Conservation (phyloP, 2,113 vertebrate genomes). For the Cepphus grylle region DNA sequence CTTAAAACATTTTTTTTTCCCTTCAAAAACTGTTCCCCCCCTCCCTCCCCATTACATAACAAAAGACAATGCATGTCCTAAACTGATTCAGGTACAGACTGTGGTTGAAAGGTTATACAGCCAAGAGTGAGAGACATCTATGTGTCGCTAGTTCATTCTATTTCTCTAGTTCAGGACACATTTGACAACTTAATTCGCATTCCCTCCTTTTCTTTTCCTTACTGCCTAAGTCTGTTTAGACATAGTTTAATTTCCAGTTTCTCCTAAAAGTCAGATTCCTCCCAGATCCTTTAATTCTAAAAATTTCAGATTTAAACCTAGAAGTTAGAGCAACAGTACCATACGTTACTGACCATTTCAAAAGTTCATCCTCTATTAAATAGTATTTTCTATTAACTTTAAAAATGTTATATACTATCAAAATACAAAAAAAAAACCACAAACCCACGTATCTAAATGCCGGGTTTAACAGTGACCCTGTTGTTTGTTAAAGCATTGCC, state of each 20-base stretch:
- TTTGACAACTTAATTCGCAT: not conserved
- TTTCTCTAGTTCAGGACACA: not conserved
- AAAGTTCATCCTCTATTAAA: not conserved
- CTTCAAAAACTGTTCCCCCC: not conserved
- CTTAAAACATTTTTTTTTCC: not conserved
- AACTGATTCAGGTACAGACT: not conserved
- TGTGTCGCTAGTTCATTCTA: not conserved
- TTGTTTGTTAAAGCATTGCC: not conserved
- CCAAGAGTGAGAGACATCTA: not conserved
- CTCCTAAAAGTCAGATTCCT: not conserved
- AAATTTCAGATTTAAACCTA: not conserved
- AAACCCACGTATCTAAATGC: not conserved
- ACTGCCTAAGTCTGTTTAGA: not conserved
- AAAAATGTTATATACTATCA: not conserved
- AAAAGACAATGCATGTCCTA: not conserved
- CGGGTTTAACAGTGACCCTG: not conserved
- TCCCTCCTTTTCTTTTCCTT: not conserved
- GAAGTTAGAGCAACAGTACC: not conserved
- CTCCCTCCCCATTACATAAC: not conserved
- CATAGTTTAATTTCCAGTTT: not conserved
- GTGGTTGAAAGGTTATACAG: not conserved
- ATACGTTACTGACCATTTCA: fast-evolving
- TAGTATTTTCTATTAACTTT: not conserved
- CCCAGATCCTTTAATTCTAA: not conserved
- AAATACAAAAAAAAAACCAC: not conserved